Conservation (phyloP, 1,140 invertebrate genomes). For the Diorhabda sublineata region DNA sequence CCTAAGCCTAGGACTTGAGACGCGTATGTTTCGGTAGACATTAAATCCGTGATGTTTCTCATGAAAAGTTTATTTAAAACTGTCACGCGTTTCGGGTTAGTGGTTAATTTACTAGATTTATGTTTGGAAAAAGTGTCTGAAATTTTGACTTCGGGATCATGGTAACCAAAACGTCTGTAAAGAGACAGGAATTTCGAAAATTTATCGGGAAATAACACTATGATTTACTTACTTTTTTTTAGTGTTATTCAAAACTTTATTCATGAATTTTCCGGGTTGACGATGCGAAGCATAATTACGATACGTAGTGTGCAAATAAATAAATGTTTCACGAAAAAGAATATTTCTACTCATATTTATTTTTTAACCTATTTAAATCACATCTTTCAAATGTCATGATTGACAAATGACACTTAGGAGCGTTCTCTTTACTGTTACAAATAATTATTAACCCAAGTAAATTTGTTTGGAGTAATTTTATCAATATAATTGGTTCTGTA, state of each 20-base stretch:
- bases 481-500: too few species aligned
- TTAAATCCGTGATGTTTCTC: constrained; percentile 68
- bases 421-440: too few species aligned
- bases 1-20: constrained; percentile 56
- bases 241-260: constrained; percentile 24
- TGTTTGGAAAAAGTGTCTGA: constrained; percentile 21
- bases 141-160: constrained; percentile 9
- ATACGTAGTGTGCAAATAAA: constrained; percentile 8
- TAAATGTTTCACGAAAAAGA: neutral
- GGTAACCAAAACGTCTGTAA: neutral
- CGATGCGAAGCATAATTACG: neutral
- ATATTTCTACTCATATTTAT: constrained; percentile 4
- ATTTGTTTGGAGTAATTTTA: too few species aligned
- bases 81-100: constrained; percentile 47
- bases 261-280: constrained; percentile 23
- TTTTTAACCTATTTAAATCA: neutral
- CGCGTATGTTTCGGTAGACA: constrained; percentile 63
- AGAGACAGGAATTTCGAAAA: neutral
- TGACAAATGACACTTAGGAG: too few species aligned
- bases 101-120: constrained; percentile 22
- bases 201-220: neutral
- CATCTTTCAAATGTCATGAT: too few species aligned
- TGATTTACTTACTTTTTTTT: constrained; percentile 24
- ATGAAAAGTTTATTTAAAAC: constrained; percentile 77
- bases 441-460: too few species aligned